phyloP scores from a whole-genome alignment of 2,797 vertebrate species.

The Morus bassanus region DNA sequence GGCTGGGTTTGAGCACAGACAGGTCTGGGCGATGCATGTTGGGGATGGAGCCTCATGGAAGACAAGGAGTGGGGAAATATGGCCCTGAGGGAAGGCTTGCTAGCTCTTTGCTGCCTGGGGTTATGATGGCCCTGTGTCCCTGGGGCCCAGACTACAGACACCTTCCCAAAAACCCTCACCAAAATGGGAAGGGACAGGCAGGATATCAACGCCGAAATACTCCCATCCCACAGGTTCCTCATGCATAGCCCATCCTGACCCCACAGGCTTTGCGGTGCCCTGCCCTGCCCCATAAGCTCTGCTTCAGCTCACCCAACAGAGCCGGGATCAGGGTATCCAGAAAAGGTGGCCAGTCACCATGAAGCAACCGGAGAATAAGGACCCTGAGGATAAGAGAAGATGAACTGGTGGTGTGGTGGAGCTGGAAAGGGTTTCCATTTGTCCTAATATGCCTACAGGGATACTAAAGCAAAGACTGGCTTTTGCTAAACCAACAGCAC shows the following conservation, averaged over 20 bases:
- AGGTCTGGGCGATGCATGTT: neutral
- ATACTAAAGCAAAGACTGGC: neutral
- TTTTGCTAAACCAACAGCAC: neutral
- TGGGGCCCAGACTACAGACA: neutral
- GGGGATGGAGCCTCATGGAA: neutral
- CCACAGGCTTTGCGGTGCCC: neutral
- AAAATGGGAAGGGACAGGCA: neutral
- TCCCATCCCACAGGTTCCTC: neutral
- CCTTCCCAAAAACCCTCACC: neutral
- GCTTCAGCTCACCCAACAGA: fast-evolving
- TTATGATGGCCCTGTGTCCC: fast-evolving
- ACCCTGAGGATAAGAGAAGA: neutral
- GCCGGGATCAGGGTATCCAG: neutral
- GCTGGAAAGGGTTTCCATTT: neutral
- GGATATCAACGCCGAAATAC: neutral
- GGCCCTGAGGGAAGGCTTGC: neutral
- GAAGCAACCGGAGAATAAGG: neutral
- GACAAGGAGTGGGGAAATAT: neutral
- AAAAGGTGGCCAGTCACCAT: neutral
- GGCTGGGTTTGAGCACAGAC: neutral
- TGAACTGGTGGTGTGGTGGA: neutral
- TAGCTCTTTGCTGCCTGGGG: neutral
- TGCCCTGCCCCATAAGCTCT: neutral
- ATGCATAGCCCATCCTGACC: neutral
- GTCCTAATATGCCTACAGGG: neutral